Conservation (phyloP, 1,140 invertebrate species). For the Micrasema longulum region DNA sequence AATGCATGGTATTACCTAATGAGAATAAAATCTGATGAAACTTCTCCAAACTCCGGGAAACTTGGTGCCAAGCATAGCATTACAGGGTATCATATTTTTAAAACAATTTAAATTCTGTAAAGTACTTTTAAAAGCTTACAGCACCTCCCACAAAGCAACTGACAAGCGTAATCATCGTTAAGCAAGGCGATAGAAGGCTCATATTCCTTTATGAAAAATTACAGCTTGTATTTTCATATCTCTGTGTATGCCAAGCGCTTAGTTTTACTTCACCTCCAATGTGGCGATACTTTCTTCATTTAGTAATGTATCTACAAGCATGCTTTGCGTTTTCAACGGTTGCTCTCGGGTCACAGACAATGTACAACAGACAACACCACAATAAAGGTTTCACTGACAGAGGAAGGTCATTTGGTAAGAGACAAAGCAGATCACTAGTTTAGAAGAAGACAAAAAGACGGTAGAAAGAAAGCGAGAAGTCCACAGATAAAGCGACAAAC, state of each 20-base stretch:
- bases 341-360: conserved; percentile 19
- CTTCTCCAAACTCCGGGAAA: not conserved
- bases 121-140: conserved; percentile 37
- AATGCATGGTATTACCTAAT: no score
- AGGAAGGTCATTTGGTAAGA: conserved; percentile 9
- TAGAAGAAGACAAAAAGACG: conserved; percentile 3
- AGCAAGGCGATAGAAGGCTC: conserved; percentile 37
- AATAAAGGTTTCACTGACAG: conserved; percentile 34
- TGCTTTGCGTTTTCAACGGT: conserved; percentile 33
- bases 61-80: conserved; percentile 38
- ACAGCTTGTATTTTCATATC: conserved; percentile 23
- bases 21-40: not conserved
- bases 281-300: conserved; percentile 16
- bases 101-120: conserved; percentile 31
- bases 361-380: conserved; percentile 34
- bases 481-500: conserved; percentile 26
- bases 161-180: conserved; percentile 22
- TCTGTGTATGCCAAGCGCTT: conserved; percentile 31
- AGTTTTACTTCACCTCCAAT: conserved; percentile 13
- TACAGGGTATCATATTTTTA: conserved; percentile 37
- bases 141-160: conserved; percentile 32
- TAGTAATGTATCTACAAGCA: conserved; percentile 41
- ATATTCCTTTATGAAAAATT: conserved; percentile 25
- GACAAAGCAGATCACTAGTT: conserved; percentile 8
- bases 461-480: conserved; percentile 29